Percentiles rank a stretch among this genome's conserved stretches.
These are phyloP conservation scores for Melanotaenia nigrans DNA, from an alignment of 2,797 vertebrate species.

Conservation along the genomic window DNA sequence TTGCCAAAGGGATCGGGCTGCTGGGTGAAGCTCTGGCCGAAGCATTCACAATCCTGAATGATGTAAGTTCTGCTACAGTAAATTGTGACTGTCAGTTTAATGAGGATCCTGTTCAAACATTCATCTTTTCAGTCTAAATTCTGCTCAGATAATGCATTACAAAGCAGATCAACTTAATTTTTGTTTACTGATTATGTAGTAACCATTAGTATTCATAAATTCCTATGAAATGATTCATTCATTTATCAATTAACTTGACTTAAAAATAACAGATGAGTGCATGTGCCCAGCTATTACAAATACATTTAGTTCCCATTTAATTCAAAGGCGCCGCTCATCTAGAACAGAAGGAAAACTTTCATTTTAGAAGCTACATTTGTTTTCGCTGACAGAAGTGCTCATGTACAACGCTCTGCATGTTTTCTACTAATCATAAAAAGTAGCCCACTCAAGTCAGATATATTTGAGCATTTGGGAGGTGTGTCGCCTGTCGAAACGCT, in stretches of 20 bases:
- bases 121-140: constrained; percentile 18
- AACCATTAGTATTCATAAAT: constrained; percentile 16
- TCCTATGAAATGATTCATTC: constrained; percentile 17
- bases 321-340: constrained; percentile 42
- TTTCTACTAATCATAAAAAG: constrained; percentile 58
- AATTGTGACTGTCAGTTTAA: constrained; percentile 23
- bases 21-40: constrained; percentile 93
- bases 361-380: constrained; percentile 59
- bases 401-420: constrained; percentile 36
- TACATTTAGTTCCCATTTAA: constrained; percentile 43
- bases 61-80: constrained; percentile 83
- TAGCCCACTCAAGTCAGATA: constrained; percentile 45
- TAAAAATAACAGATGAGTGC: constrained; percentile 34
- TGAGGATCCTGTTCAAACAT: constrained; percentile 22
- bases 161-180: constrained; percentile 12
- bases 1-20: constrained; percentile 97
- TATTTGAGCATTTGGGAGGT: constrained; percentile 53
- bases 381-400: constrained; percentile 53
- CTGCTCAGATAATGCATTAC: constrained; percentile 12
- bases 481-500: constrained; percentile 64
- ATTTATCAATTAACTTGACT: constrained; percentile 34
- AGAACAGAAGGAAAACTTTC: constrained; percentile 55
- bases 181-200: constrained; percentile 33
- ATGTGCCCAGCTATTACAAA: constrained; percentile 1
- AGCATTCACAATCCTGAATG: constrained; percentile 93